Conservation (phyloP, 2,113 vertebrate genomes). For the Reinhardtius hippoglossoides region DNA sequence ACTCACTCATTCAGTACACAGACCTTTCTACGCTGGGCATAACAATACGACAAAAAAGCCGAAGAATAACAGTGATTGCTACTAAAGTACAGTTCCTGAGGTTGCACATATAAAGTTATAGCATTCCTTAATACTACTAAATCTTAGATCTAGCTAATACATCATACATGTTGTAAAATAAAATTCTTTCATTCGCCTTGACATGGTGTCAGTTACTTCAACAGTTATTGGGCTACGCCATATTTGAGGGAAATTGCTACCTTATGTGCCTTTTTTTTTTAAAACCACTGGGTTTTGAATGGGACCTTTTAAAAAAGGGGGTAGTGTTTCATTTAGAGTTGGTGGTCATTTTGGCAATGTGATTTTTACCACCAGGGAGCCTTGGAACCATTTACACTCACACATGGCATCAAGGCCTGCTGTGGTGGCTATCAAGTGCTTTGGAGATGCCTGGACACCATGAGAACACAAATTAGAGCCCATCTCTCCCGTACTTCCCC, state of each 20-base stretch:
- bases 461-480: slow-evolving; percentile 82
- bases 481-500: slow-evolving; percentile 65
- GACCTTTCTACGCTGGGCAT: slow-evolving; percentile 46
- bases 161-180: slow-evolving; percentile 41
- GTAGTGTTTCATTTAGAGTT: slow-evolving; percentile 80
- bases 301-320: slow-evolving; percentile 77
- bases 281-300: slow-evolving; percentile 71
- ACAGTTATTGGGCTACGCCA: slow-evolving; percentile 73
- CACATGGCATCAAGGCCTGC: slow-evolving; percentile 83
- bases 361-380: slow-evolving; percentile 76
- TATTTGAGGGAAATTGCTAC: slow-evolving; percentile 81
- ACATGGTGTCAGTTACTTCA: slow-evolving; percentile 75
- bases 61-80: slow-evolving; percentile 14
- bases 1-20: slow-evolving; percentile 53
- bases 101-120: slow-evolving; percentile 26
- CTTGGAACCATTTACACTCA: slow-evolving; percentile 82
- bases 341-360: slow-evolving; percentile 79
- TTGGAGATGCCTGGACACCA: slow-evolving; percentile 80
- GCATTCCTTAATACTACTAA: slow-evolving; percentile 24
- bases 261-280: slow-evolving; percentile 73
- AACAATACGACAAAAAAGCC: slow-evolving; percentile 56
- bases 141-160: slow-evolving; percentile 37
- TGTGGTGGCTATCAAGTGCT: slow-evolving; percentile 79
- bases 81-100: slow-evolving; percentile 4
- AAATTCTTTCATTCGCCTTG: slow-evolving; percentile 53